Percentiles rank a stretch among this genome's conserved stretches.
Conservation (phyloP, 2,113 vertebrate genomes). For the Pygoscelis antarcticus region DNA sequence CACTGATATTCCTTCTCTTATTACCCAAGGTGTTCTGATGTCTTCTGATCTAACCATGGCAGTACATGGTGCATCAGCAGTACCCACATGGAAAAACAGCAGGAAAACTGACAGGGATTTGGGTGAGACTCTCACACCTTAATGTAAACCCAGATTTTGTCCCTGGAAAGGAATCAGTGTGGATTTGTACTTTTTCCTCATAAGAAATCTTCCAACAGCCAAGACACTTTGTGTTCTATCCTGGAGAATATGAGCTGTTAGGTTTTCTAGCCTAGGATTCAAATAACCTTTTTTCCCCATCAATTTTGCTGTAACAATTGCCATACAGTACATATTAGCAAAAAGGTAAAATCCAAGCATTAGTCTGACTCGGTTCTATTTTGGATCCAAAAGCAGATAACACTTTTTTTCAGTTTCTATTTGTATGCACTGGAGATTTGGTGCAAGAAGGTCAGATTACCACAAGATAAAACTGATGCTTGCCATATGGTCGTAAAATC, state of each 20-base stretch:
- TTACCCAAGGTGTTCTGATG: background rate
- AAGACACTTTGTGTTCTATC: background rate
- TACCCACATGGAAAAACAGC: background rate
- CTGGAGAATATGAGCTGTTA: background rate
- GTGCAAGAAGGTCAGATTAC: background rate
- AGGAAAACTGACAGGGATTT: background rate
- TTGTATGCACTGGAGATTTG: background rate
- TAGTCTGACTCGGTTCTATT: background rate
- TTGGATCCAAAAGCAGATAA: background rate
- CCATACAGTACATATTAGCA: background rate
- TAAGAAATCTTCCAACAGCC: background rate
- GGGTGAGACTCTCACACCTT: background rate
- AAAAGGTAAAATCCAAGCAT: background rate
- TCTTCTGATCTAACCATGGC: background rate
- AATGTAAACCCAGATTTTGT: background rate
- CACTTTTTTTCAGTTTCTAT: background rate
- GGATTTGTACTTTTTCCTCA: background rate
- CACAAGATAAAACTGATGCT: background rate
- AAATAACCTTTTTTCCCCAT: background rate
- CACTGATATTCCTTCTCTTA: background rate
- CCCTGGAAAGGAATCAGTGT: background rate
- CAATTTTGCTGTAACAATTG: background rate
- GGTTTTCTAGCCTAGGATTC: background rate
- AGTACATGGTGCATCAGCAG: background rate
- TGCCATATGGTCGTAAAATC: background rate